Evolutionary conservation across 2,797 vertebrate genomes (phyloP).

Genomic region (Sus cebifrons): DNA sequence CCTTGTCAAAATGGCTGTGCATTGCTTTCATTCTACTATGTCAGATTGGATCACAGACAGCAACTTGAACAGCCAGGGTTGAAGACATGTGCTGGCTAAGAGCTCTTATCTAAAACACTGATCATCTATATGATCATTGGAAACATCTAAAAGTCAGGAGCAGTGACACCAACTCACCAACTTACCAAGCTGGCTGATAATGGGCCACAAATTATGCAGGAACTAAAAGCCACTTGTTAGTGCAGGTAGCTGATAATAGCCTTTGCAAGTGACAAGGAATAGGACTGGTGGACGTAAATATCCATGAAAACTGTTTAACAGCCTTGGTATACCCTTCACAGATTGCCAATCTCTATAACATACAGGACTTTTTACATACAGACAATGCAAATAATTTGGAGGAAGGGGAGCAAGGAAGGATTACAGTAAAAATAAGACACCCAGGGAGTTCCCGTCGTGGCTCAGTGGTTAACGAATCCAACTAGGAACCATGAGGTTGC

Average conservation of each 20-base stretch:
- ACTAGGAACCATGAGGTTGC: too few species aligned
- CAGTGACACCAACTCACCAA: neutral
- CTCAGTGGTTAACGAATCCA: too few species aligned
- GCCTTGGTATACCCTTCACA: neutral
- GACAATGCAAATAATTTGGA: neutral
- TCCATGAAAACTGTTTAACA: neutral
- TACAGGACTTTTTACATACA: neutral
- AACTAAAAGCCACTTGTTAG: neutral
- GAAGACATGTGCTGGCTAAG: neutral
- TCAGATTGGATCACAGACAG: neutral
- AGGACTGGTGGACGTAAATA: neutral
- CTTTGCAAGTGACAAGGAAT: neutral
- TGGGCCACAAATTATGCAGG: neutral
- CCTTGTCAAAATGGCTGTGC: neutral
- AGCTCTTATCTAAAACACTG: neutral
- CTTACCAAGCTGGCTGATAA: slow-evolving; percentile 35
- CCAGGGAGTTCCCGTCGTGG: too few species aligned
- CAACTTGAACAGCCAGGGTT: neutral
- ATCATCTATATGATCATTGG: neutral
- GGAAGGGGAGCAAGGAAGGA: neutral
- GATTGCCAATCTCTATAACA: neutral
- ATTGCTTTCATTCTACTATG: neutral
- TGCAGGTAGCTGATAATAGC: neutral
- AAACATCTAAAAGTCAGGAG: neutral
- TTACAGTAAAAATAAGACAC: neutral